phyloP scores from a whole-genome alignment of 2,113 vertebrate genomes.

The Cinclus cinclus region DNA sequence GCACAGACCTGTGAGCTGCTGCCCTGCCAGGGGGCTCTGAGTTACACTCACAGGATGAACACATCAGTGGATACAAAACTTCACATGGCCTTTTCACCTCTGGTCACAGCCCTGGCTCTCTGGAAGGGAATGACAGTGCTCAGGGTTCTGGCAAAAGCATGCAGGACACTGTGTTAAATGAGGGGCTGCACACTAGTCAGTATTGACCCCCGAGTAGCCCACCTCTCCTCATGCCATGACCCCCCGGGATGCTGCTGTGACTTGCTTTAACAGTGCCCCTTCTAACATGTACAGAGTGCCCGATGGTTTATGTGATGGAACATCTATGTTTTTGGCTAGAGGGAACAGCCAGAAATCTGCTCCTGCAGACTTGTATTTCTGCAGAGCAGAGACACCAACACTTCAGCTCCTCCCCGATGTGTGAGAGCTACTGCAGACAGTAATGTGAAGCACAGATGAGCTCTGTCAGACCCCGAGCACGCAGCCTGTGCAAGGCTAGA shows the following conservation, averaged over 20 bases:
- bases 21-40: not conserved
- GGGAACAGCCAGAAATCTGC: not conserved
- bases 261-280: not conserved
- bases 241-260: not conserved
- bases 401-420: not conserved
- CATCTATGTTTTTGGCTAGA: not conserved
- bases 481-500: constrained; percentile 69
- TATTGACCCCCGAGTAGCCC: not conserved
- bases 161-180: not conserved
- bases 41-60: not conserved
- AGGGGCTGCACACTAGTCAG: not conserved
- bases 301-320: not conserved
- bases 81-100: not conserved
- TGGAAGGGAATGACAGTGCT: not conserved
- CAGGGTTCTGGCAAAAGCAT: not conserved
- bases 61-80: not conserved
- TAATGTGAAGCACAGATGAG: not conserved
- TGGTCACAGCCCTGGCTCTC: not conserved
- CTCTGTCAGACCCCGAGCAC: not conserved
- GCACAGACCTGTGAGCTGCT: not conserved
- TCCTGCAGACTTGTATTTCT: not conserved
- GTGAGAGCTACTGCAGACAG: not conserved
- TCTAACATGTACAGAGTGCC: not conserved
- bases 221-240: not conserved
- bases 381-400: not conserved